Evolutionary conservation across 2,888 invertebrate species (phyloP), one percentile per base, ranked within the genome.

Genomic region (Drosophila pseudotalamancana): DNA sequence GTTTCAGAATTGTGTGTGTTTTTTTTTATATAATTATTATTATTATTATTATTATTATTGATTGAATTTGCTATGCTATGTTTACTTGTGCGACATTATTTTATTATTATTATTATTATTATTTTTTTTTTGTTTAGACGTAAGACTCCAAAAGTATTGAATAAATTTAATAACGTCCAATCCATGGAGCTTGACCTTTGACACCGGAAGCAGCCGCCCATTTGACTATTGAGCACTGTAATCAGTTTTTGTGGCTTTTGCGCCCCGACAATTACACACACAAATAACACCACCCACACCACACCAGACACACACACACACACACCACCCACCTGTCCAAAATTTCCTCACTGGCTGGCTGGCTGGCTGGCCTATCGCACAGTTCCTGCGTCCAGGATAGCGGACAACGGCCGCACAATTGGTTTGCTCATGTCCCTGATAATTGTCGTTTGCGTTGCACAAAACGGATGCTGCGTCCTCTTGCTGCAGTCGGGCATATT

Each of bases 341-440:
- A 14, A 23, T 37, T 21, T 45, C 45, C 23, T 18, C 16, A 11
- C 34, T 31, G 21, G 27, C 37, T 19, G 19, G 9, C 0, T 14
- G 34, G 25, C 6, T 19, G 48, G 18, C 14, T 34, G 57, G 72
- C 68, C 83, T 80, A 80, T 81, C 84, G 75, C 46, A 32, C 65
- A 62, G 65, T 74, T 85, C 82, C 82, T 67, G 79, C 54, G 34
- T 61, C 46, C 48, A 29, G 69, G 23, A 57, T 35, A 48, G 46
- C 29, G 59, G 40, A 53, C 57, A 61, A 54, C 63, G 37, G 48
- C 57, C 60, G 48, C 62, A 70, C 69, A 86, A 82, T 85, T 83
- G 86, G 84, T 83, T 86, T 86, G 84, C 76, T 77, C 86, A 86
- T 86, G 80, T 86, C 70, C 61, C 84, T 80, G 81, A 88, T 85